These are phyloP conservation scores for Brienomyrus brachyistius DNA, from an alignment of 2,113 vertebrate genomes.

Conservation along the genomic window DNA sequence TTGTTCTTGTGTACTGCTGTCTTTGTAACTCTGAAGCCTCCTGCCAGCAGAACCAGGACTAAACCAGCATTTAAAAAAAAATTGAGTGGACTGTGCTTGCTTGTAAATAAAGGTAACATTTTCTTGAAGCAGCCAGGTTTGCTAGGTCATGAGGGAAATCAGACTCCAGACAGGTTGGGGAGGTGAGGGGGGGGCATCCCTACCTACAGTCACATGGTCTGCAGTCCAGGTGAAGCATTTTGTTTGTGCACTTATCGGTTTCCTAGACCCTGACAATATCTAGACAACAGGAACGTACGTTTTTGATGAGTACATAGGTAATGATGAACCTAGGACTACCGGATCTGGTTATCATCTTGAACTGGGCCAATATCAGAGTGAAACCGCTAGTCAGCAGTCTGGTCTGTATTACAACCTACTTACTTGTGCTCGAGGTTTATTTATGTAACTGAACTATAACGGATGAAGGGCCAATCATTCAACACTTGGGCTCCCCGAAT, in stretches of 20 bases:
- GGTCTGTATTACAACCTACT: neutral
- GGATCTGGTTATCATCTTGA: neutral
- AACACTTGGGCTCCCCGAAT: constrained; percentile 7
- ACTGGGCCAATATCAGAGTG: neutral
- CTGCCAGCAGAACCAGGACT: too few species aligned
- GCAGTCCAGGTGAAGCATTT: neutral
- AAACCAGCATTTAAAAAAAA: too few species aligned
- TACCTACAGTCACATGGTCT: neutral
- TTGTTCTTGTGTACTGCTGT: too few species aligned
- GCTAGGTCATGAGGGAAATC: neutral
- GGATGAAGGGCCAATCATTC: constrained; percentile 21
- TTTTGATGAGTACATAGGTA: neutral
- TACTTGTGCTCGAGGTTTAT: neutral
- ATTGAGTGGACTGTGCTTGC: neutral
- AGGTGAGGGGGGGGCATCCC: neutral
- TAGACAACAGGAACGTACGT: neutral
- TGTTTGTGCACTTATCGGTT: neutral
- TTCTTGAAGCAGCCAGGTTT: neutral
- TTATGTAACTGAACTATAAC: neutral
- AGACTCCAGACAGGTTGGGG: neutral
- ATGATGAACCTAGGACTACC: neutral
- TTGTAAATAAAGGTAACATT: neutral
- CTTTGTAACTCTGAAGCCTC: too few species aligned
- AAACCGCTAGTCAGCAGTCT: neutral
- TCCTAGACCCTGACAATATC: neutral